Evolutionary conservation across 2,797 vertebrate genomes (phyloP).

Genomic region (Falco novaeseelandiae): DNA sequence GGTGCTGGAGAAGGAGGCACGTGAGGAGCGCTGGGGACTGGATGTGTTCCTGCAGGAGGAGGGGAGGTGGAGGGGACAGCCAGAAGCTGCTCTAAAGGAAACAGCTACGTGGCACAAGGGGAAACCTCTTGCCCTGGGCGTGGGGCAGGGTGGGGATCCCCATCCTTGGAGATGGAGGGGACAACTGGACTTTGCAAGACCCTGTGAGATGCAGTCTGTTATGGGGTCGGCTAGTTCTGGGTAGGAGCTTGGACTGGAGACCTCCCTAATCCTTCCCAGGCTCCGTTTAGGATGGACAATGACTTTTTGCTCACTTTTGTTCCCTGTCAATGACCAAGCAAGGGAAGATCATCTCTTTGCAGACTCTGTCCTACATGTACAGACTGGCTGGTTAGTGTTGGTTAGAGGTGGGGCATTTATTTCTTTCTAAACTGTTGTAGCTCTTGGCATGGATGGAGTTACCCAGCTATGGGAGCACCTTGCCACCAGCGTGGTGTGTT

Average conservation of each 20-base stretch:
- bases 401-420: background rate
- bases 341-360: background rate
- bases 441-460: background rate
- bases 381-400: background rate
- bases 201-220: background rate
- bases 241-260: background rate
- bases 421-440: background rate
- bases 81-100: background rate
- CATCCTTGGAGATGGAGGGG: background rate
- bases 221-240: background rate
- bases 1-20: background rate
- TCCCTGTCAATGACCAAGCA: background rate
- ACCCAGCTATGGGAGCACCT: background rate
- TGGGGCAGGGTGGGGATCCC: background rate
- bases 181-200: background rate
- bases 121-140: background rate
- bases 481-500: accelerated
- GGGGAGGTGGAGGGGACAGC: background rate
- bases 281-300: background rate
- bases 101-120: background rate
- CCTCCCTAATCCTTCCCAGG: background rate
- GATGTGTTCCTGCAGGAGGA: background rate
- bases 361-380: background rate
- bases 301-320: background rate
- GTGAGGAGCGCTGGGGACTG: background rate